These are phyloP conservation scores for Agrilus biguttatus DNA, from an alignment of 2,888 invertebrate genomes.

Conservation along the genomic window DNA sequence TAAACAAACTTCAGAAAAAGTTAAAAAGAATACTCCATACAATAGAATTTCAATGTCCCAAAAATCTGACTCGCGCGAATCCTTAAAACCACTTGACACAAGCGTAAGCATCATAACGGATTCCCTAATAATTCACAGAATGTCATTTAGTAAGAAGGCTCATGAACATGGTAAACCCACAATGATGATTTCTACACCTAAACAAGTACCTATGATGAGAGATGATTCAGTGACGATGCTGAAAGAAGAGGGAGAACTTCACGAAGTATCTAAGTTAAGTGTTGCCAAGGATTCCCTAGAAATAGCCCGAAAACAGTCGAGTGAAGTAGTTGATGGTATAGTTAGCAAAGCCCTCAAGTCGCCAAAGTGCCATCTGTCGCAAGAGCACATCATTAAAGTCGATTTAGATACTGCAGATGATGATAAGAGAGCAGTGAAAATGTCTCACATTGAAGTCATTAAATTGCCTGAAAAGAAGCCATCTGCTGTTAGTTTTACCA, in stretches of 20 bases:
- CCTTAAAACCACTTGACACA: conserved; percentile 2
- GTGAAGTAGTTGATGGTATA: not conserved
- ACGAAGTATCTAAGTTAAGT: conserved; percentile 7
- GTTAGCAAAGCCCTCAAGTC: too few species aligned
- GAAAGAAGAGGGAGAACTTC: not conserved
- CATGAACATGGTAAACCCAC: not conserved
- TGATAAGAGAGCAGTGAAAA: conserved; percentile 8
- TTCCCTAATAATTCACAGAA: conserved; percentile 7
- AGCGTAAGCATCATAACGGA: conserved; percentile 4
- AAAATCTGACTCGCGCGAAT: not conserved
- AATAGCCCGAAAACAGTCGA: conserved; percentile 7
- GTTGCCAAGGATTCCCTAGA: conserved; percentile 10
- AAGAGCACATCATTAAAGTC: too few species aligned
- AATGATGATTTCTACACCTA: not conserved
- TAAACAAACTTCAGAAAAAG: not conserved
- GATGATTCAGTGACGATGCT: not conserved
- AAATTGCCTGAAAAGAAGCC: conserved; percentile 8
- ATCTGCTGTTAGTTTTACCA: conserved; percentile 6
- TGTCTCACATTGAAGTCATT: conserved; percentile 17
- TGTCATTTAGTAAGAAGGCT: conserved; percentile 1
- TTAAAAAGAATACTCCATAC: not conserved
- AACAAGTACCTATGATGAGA: not conserved
- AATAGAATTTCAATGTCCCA: not conserved
- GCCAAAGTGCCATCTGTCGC: too few species aligned
- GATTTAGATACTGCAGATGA: conserved; percentile 1